phyloP scores from a whole-genome alignment of 2,797 vertebrate genomes.

The Remorina albescens region DNA sequence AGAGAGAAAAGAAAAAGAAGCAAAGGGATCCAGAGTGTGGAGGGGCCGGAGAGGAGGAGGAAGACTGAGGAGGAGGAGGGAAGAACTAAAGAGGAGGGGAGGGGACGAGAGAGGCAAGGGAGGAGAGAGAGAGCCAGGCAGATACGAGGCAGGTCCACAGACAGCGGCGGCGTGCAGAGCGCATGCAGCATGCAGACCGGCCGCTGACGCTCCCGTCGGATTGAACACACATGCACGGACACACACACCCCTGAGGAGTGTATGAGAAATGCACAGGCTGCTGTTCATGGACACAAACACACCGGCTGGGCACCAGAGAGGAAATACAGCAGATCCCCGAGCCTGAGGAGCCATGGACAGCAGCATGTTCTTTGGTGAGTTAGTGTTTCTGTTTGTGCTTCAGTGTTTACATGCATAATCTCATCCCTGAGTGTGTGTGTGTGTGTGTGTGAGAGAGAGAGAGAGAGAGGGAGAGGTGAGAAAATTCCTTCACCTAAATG shows the following conservation, averaged over 20 bases:
- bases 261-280: constrained; percentile 79
- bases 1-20: constrained; percentile 57
- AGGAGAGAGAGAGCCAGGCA: constrained; percentile 51
- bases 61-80: neutral
- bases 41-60: constrained; percentile 56
- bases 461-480: neutral
- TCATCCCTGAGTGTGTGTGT: neutral
- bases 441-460: constrained; percentile 11
- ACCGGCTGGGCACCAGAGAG: constrained; percentile 86
- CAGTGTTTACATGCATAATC: constrained; percentile 9
- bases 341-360: constrained; percentile 90
- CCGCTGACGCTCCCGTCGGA: constrained; percentile 62
- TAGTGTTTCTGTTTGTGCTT: constrained; percentile 23
- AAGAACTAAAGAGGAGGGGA: constrained; percentile 17
- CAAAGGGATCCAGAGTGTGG: constrained; percentile 48
- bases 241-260: constrained; percentile 72
- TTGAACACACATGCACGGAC: constrained; percentile 62
- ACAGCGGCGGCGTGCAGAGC: constrained; percentile 66
- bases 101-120: constrained; percentile 19
- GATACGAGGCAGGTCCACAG: constrained; percentile 63
- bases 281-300: constrained; percentile 85
- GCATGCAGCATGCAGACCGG: constrained; percentile 68
- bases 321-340: constrained; percentile 86
- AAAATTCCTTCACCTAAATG: neutral
- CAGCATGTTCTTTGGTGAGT: constrained; percentile 99